Conservation (phyloP, 2,797 vertebrate species). For the Eleutherodactylus coqui region DNA sequence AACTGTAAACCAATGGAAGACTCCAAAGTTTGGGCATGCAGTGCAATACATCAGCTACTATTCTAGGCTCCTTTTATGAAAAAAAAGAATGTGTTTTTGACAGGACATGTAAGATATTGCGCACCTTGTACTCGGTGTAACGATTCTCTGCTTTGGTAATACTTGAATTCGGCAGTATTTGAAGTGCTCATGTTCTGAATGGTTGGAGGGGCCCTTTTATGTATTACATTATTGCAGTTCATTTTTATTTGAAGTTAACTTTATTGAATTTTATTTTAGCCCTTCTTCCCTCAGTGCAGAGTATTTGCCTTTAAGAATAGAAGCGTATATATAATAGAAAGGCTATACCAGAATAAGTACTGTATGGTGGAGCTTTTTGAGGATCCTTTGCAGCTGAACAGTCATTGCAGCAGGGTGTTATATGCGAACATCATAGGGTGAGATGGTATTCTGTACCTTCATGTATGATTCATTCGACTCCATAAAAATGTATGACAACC, state of each 20-base stretch:
- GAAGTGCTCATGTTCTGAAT: too few species aligned
- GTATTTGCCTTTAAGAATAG: not conserved
- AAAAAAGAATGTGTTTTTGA: too few species aligned
- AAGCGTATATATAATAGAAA: not conserved
- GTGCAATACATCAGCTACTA: too few species aligned
- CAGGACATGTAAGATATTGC: too few species aligned
- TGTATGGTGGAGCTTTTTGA: conserved; percentile 8
- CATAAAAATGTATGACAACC: conserved; percentile 45
- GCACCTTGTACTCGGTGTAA: too few species aligned
- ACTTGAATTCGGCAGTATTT: too few species aligned
- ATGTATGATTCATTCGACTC: conserved; percentile 47
- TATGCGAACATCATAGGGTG: conserved; percentile 38
- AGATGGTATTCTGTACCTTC: conserved; percentile 36
- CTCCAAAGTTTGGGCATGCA: too few species aligned
- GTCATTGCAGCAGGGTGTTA: conserved; percentile 30
- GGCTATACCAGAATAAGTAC: not conserved
- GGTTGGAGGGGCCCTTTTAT: not conserved
- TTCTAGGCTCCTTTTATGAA: too few species aligned
- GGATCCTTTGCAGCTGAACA: conserved; percentile 11
- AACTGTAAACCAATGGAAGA: too few species aligned
- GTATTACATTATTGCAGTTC: not conserved
- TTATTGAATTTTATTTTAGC: not conserved
- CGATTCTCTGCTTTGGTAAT: too few species aligned
- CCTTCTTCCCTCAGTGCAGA: not conserved
- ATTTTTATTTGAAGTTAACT: not conserved